These are phyloP conservation scores for Clostera curtula DNA, from an alignment of 2,888 invertebrate genomes.

Conservation along the genomic window DNA sequence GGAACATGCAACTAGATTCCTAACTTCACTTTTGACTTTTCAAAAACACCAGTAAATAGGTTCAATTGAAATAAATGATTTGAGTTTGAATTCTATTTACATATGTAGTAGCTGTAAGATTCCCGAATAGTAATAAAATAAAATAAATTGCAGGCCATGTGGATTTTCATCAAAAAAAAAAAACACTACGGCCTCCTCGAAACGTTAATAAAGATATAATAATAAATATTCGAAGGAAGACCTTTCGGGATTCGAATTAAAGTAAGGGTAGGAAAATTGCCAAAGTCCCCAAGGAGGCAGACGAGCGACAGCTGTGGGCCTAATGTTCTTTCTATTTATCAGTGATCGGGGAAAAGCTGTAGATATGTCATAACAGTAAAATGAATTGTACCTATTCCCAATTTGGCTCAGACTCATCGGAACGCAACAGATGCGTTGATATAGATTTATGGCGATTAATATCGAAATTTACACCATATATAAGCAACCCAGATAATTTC, in stretches of 20 bases:
- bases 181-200: no score
- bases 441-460: constrained; percentile 25
- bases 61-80: no score
- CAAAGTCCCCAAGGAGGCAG: constrained; percentile 59
- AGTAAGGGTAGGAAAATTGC: constrained; percentile 72
- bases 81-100: no score
- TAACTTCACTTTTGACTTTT: no score
- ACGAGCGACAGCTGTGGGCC: constrained; percentile 64
- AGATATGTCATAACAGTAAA: constrained; percentile 37
- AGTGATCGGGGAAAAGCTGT: constrained; percentile 51
- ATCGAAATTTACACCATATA: no score
- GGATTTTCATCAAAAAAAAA: no score
- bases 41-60: no score
- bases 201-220: constrained; percentile 71
- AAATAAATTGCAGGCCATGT: no score
- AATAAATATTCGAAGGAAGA: constrained; percentile 67
- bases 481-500: no score
- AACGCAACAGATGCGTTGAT: constrained; percentile 31
- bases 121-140: no score
- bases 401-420: constrained; percentile 18
- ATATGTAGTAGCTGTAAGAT: no score
- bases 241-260: constrained; percentile 70
- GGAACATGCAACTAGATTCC: no score
- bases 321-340: constrained; percentile 70
- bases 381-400: constrained; percentile 23